Evolutionary conservation across 1,140 invertebrate genomes (phyloP), one percentile per base, ranked within the genome.

Genomic region (Drosophila varians): DNA sequence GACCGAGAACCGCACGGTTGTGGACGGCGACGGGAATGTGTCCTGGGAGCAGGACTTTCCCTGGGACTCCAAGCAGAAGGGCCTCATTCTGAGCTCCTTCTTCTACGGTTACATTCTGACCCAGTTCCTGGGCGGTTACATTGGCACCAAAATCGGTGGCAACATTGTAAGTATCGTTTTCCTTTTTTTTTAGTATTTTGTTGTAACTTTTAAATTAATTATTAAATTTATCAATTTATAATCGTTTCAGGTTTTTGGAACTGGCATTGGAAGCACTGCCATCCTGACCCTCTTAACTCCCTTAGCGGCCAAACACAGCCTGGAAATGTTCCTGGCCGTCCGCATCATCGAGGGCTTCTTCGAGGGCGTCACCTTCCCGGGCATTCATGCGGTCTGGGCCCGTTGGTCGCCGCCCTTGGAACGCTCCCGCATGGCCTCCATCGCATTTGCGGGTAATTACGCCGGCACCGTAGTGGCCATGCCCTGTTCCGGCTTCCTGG

Each of bases 301-400:
- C 1, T 91, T 95, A 3, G 92, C 96, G 0, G 96, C 96, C 0
- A 93, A 94, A 74, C 93, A 93, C 34, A 96, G 94, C 69, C 93
- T 95, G 1, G 94, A 93, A 34, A 83, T 96, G 4, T 93, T 98
- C 0, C 92, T 98, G 18, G 92, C 93, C 2, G 92, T 97, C 0
- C 92, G 98, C 72, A 94, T 98, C 11, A 89, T 98, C 18, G 96
- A 98, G 92, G 98, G 98, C 43, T 90, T 98, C 31, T 97, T 96
- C 90, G 97, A 98, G 96, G 97, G 97, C 42, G 96, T 98, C 0
- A 97, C 96, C 1, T 98, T 97, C 91, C 97, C 97, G 4, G 95
- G 96, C 69, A 97, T 98, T 51, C 96, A 97, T 90, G 95, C 95
- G 6, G 94, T 98, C 19, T 97, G 97, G 96, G 93, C 96, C 0